phyloP scores from a whole-genome alignment of 2,888 invertebrate genomes.

The Diabrotica balteata region DNA sequence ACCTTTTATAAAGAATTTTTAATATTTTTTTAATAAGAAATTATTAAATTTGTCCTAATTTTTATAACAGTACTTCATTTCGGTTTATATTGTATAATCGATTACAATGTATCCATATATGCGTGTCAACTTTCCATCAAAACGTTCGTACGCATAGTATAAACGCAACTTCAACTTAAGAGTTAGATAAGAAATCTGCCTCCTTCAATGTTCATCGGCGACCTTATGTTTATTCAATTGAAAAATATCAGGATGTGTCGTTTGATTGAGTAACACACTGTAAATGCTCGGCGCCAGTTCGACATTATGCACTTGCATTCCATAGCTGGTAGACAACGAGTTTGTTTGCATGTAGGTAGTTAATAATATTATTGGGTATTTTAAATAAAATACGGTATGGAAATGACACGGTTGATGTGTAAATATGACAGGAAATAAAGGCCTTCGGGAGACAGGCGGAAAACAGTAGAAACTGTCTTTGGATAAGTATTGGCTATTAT shows the following conservation, averaged over 20 bases:
- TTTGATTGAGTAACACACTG: slow-evolving; percentile 30
- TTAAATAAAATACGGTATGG: slow-evolving; percentile 21
- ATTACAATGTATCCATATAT: slow-evolving; percentile 2
- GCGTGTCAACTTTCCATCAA: background rate
- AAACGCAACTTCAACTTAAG: background rate
- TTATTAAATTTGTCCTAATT: no score
- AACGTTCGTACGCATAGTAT: no score
- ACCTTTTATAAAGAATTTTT: no score
- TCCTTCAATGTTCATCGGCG: slow-evolving; percentile 20
- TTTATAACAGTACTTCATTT: no score
- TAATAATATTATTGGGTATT: slow-evolving; percentile 9
- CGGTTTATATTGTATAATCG: no score
- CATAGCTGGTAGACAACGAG: slow-evolving; percentile 5
- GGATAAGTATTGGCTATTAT: no score
- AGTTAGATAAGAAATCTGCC: slow-evolving; percentile 22
- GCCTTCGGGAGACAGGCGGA: no score
- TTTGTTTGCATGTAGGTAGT: slow-evolving; percentile 20
- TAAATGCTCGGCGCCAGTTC: slow-evolving; percentile 29
- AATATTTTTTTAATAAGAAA: no score
- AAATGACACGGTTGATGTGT: background rate
- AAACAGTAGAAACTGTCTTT: no score
- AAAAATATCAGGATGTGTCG: slow-evolving; percentile 30
- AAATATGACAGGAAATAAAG: no score
- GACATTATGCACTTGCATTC: slow-evolving; percentile 30
- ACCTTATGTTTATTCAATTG: slow-evolving; percentile 35